Evolutionary conservation across 2,113 vertebrate species (phyloP).

Genomic region (Mustelus asterias): DNA sequence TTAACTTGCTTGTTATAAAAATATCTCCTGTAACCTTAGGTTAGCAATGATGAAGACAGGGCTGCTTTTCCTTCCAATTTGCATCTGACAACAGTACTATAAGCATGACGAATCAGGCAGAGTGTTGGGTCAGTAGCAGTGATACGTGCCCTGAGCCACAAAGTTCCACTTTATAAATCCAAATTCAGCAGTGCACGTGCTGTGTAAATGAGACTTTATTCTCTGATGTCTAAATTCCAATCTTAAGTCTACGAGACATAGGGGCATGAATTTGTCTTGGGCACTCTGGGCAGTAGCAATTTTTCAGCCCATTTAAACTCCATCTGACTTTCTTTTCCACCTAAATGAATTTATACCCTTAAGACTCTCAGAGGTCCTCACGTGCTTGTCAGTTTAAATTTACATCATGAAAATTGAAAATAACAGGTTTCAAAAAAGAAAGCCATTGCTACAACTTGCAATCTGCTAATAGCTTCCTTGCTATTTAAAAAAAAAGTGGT

Average conservation of each 20-base stretch:
- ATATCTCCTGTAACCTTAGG: not conserved
- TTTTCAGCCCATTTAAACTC: not conserved
- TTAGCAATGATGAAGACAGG: not conserved
- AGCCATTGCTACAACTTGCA: not conserved
- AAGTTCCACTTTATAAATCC: not conserved
- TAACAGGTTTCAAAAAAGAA: not conserved
- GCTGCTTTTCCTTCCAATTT: not conserved
- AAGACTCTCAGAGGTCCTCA: not conserved
- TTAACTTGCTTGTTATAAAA: not conserved
- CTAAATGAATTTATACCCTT: not conserved
- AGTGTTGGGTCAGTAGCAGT: not conserved
- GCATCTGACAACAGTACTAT: conserved; percentile 4
- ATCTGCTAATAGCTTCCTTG: not conserved
- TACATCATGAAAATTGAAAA: not conserved
- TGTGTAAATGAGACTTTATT: not conserved
- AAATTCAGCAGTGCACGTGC: not conserved
- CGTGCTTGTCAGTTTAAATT: not conserved
- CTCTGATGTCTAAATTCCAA: not conserved
- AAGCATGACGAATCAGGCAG: not conserved
- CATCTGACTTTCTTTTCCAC: not conserved
- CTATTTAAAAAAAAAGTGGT: not conserved
- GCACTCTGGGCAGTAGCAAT: not conserved
- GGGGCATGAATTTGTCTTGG: not conserved
- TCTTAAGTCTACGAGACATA: not conserved
- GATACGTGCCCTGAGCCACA: not conserved